Conservation (phyloP, 2,113 vertebrate genomes). For the Plotosus lineatus region DNA sequence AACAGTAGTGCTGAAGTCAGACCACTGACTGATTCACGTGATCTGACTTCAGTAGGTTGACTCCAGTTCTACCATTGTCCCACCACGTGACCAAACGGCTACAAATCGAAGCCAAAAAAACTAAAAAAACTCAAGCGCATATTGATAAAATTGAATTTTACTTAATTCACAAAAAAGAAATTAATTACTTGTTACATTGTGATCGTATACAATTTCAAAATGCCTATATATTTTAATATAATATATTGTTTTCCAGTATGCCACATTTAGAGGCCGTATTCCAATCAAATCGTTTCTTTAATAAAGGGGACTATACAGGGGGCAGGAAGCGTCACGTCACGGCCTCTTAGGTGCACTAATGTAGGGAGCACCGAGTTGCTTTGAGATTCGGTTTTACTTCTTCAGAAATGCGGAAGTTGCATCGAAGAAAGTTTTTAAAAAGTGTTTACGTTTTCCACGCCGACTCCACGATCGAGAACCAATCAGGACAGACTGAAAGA, state of each 20-base stretch:
- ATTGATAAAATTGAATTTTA: background rate
- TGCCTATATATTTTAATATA: too few species aligned
- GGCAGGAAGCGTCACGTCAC: background rate
- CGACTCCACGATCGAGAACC: background rate
- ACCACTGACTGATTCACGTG: too few species aligned
- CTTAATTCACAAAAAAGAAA: background rate
- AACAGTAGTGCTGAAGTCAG: too few species aligned
- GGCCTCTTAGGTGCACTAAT: background rate
- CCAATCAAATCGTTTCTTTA: background rate
- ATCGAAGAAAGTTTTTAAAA: background rate
- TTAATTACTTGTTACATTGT: background rate
- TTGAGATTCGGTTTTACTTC: background rate
- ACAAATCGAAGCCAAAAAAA: background rate
- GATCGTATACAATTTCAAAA: too few species aligned
- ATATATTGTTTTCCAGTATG: background rate
- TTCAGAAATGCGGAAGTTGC: slow-evolving; percentile 63
- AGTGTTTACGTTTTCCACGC: background rate
- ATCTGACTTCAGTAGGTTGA: too few species aligned
- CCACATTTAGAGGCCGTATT: background rate
- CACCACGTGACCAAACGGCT: slow-evolving; percentile 1
- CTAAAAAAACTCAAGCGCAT: background rate
- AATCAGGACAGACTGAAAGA: background rate
- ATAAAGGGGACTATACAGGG: background rate
- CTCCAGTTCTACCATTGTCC: too few species aligned
- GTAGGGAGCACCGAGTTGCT: background rate